Evolutionary conservation across 30 jellyfish, hydroid and myxozoan species (phyloP), one percentile per base, ranked within the genome.

Genomic region (Cassiopea andromeda): DNA sequence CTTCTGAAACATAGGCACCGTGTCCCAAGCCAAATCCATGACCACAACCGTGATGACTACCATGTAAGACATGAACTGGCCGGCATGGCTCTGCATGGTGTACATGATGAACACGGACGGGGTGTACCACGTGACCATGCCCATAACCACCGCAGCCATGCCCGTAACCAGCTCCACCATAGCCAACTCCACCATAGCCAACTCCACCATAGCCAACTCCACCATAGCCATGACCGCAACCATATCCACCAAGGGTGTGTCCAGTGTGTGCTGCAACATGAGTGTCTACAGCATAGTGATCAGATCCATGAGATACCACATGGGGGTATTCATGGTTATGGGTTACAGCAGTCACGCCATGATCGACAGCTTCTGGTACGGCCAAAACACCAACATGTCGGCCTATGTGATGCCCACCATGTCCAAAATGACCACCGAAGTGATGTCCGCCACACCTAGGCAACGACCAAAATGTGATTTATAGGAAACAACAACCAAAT

Each of bases 181-280:
- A 57, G 17, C 92, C 91, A 82, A 47, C 46, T 1, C 91, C 84
- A 43, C 84, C 92, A 54, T 85, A 74, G 82, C 58, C 81, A 1
- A 88, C 93, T 54, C 76, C 76, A 18, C 58, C 81, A 66, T 60
- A 27, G 38, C 38, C 38, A 27, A 27, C 38, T 27, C 38, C 38
- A 27, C 38, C 38, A 27, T 27, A 27, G 38, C 38, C 38, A 27
- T 27, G 38, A 27, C 38, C 38, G 38, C 38, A 27, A 27, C 38
- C 38, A 27, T 27, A 27, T 27, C 38, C 38, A 27, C 38, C 7
- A 60, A 82, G 84, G 60, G 77, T 89, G 57, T 87, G 87, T 54
- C 87, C 94, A 14, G 90, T 87, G 75, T 87, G 94, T 10, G 82
- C 87, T 7, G 90, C 77, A 38, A 70, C 91, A 48, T 83, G 91